These are phyloP conservation scores for Synergus umbraculus DNA, from an alignment of 2,888 invertebrate species.

Conservation along the genomic window DNA sequence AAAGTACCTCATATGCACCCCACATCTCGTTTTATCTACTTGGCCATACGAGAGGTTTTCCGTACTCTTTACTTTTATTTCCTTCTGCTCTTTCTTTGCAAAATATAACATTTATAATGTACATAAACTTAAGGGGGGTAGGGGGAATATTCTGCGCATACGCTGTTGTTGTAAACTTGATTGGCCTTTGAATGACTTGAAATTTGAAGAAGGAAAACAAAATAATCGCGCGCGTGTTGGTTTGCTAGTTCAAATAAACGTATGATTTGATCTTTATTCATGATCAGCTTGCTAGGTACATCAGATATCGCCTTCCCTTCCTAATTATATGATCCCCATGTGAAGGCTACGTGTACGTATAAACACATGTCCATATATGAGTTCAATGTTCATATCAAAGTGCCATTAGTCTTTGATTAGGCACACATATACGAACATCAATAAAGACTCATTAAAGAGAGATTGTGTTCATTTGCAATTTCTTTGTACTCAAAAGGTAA, in stretches of 20 bases:
- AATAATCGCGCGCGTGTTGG: too few species aligned
- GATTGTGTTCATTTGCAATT: conserved; percentile 1
- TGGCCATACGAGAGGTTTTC: not conserved
- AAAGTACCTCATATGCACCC: conserved; percentile 52
- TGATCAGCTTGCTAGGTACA: not conserved
- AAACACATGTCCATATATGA: not conserved
- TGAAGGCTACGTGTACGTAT: not conserved
- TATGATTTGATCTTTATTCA: not conserved
- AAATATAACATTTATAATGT: not conserved
- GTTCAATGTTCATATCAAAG: not conserved
- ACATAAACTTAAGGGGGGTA: not conserved
- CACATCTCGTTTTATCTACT: not conserved
- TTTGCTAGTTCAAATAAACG: not conserved
- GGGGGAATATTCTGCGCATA: too few species aligned
- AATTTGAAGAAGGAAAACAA: too few species aligned
- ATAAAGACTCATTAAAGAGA: not conserved
- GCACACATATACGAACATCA: not conserved
- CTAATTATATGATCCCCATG: not conserved
- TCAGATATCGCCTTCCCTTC: not conserved
- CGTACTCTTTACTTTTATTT: not conserved
- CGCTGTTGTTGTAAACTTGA: too few species aligned
- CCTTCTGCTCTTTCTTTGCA: not conserved
- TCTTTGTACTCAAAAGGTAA: not conserved
- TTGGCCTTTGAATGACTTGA: too few species aligned
- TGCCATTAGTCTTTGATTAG: not conserved